A percentile compares a stretch with the other conserved stretches of the same genome.
phyloP scores from a whole-genome alignment of 35 echinoderm and acorn worm genomes.

The Apostichopus californicus region DNA sequence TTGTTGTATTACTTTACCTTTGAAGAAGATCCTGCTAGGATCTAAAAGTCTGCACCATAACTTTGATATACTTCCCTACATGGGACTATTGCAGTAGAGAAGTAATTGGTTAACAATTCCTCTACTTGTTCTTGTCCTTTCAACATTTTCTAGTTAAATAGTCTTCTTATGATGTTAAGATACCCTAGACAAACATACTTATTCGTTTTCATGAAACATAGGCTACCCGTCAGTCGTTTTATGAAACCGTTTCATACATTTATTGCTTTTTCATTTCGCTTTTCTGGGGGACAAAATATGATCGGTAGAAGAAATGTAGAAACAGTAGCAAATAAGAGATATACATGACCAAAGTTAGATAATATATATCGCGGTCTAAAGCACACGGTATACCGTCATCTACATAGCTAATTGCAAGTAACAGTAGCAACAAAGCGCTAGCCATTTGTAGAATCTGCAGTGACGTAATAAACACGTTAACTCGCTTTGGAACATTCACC shows the following conservation, averaged over 20 bases:
- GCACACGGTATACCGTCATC: background rate
- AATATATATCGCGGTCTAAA: background rate
- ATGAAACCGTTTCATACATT: background rate
- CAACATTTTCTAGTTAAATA: no score
- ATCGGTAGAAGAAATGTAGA: constrained; percentile 30
- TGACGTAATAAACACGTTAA: constrained; percentile 30
- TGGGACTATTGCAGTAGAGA: no score
- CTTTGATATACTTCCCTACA: no score
- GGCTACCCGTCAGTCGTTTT: no score
- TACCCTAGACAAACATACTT: no score
- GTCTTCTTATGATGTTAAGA: no score
- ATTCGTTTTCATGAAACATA: no score
- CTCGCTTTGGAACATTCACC: constrained; percentile 4
- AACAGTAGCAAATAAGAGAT: constrained; percentile 24
- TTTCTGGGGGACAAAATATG: background rate
- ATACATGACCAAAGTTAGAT: constrained; percentile 29
- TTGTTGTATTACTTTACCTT: no score
- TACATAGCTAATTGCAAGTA: background rate
- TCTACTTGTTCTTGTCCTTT: no score
- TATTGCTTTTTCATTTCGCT: background rate
- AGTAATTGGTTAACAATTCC: no score
- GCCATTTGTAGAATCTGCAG: constrained; percentile 51
- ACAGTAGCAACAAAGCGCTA: background rate
- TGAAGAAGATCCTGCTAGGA: no score
- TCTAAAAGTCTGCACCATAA: no score